Evolutionary conservation across 2,888 invertebrate species (phyloP).

Genomic region (Noctuana brunneofusca): DNA sequence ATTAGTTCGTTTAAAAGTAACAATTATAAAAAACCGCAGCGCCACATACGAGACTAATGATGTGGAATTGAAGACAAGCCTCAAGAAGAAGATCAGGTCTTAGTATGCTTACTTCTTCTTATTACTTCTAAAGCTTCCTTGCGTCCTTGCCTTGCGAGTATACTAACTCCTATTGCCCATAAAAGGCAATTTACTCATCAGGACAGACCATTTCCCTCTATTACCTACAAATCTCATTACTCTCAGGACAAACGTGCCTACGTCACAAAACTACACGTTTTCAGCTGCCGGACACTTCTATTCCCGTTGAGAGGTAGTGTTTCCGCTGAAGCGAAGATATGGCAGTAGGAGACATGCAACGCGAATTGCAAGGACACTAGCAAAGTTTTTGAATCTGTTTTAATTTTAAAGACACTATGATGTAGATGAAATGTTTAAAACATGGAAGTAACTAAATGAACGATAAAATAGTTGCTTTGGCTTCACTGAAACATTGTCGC

Average conservation of each 20-base stretch:
- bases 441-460: too few relatives aligned
- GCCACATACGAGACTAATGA: not conserved
- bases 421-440: too few relatives aligned
- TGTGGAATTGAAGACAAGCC: constrained; percentile 5
- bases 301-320: constrained; percentile 4
- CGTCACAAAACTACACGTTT: constrained; percentile 7
- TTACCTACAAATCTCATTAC: not conserved
- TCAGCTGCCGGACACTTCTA: constrained; percentile 13
- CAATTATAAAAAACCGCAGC: not conserved
- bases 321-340: not conserved
- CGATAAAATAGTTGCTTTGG: too few relatives aligned
- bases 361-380: not conserved
- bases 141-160: too few relatives aligned
- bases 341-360: not conserved
- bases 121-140: not conserved
- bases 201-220: not conserved
- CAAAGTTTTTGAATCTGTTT: not conserved
- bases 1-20: not conserved
- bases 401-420: not conserved
- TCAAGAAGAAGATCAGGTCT: not conserved
- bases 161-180: not conserved
- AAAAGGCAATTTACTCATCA: not conserved
- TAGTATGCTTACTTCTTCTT: not conserved
- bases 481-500: too few relatives aligned
- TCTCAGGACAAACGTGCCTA: not conserved